A percentile compares a stretch with the other conserved stretches of the same genome.
Conservation (phyloP, 2,888 invertebrate genomes). For the Rotaria macrura region DNA sequence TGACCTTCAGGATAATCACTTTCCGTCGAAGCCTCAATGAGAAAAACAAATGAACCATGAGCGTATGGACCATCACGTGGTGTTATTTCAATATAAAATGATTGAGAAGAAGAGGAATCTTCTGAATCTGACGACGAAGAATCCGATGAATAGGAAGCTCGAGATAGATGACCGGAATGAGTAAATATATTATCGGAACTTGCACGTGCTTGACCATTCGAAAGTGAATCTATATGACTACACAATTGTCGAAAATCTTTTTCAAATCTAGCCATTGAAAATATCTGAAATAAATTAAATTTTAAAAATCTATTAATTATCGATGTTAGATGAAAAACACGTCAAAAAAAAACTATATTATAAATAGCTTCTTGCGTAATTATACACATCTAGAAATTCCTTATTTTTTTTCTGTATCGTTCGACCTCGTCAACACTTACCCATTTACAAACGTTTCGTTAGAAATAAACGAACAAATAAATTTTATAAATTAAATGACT, state of each 20-base stretch:
- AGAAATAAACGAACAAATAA: too few species aligned
- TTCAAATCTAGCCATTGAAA: background rate
- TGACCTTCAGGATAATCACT: slow-evolving; percentile 88
- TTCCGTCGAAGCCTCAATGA: slow-evolving; percentile 82
- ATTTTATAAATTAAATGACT: too few species aligned
- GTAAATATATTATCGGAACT: background rate
- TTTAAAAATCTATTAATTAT: too few species aligned
- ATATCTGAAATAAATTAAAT: too few species aligned
- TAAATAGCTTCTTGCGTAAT: too few species aligned
- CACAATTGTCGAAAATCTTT: background rate
- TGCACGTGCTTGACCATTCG: background rate
- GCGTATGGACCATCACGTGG: slow-evolving; percentile 39
- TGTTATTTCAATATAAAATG: slow-evolving; percentile 35
- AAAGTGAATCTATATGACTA: background rate
- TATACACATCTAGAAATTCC: too few species aligned
- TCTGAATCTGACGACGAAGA: background rate
- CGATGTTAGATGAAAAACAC: too few species aligned
- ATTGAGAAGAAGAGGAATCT: background rate
- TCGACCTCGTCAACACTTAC: too few species aligned
- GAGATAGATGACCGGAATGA: too few species aligned
- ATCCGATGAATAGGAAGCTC: background rate
- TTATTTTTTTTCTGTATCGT: too few species aligned
- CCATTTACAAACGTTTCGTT: too few species aligned
- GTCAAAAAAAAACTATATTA: too few species aligned
- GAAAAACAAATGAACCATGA: slow-evolving; percentile 53